Percentiles rank a stretch among this genome's conserved stretches.
phyloP scores from a whole-genome alignment of 2,888 invertebrate genomes.

The Eulithis prunata region DNA sequence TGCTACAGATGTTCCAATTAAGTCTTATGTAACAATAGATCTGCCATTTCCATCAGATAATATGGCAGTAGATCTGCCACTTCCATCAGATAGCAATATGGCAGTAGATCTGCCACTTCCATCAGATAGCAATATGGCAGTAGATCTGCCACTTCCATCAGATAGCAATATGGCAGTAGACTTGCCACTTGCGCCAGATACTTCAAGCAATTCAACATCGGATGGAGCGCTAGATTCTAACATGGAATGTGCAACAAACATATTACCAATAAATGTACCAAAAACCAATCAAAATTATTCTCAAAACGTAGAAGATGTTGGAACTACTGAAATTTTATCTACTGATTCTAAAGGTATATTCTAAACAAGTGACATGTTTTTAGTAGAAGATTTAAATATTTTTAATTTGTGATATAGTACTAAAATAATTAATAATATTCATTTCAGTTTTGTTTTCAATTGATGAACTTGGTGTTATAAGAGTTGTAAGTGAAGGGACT shows the following conservation, averaged over 20 bases:
- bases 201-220: not conserved
- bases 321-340: no score
- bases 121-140: not conserved
- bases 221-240: no score
- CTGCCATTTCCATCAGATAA: not conserved
- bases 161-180: not conserved
- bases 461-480: constrained; percentile 26
- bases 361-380: no score
- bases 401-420: no score
- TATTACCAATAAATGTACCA: no score
- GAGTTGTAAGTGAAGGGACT: not conserved
- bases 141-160: not conserved
- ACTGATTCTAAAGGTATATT: no score
- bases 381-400: no score
- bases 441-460: constrained; percentile 29
- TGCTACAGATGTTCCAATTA: not conserved
- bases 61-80: not conserved
- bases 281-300: no score
- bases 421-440: not conserved
- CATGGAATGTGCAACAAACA: no score
- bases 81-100: not conserved
- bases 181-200: not conserved
- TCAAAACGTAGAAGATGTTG: no score
- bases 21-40: not conserved
- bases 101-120: not conserved